Evolutionary conservation across 2,797 vertebrate species (phyloP), one percentile per base, ranked within the genome.

Genomic region (Pipistrellus pygmaeus): DNA sequence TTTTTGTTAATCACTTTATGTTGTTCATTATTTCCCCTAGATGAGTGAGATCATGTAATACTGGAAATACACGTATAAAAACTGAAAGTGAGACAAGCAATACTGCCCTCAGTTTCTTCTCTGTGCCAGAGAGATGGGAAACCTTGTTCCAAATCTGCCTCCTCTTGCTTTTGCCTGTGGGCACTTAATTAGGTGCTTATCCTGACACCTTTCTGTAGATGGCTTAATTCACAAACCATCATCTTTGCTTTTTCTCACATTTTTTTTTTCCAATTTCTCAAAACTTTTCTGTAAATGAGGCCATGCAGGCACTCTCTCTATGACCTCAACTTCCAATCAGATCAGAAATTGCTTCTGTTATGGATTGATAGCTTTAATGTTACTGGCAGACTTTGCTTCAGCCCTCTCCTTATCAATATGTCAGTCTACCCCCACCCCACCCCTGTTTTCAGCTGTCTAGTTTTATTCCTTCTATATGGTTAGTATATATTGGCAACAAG

Each of bases 171-270:
- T 73, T 78, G 91, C 66, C 44, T 81, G 60, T 68, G 21, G 57
- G 69, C 10, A 1, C 66, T 96, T 96, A 97, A 95, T 96, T 86
- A 95, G 66, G 88, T 93, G 91, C 91, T 95, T 95, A 94, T 93
- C 91, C 96, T 95, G 68, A 93, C 91, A 95, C 85, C 57, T 91
- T 55, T 85, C 60, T 72, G 27, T 62, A 3, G 38, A 8, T 62
- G 69, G 73, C 78, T 83, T 84, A 60, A 72, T 90, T 93, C 87
- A 78, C 57, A 91, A 68, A 62, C 12, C 25, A 27, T 72, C 69
- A 57, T 27, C 27, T n/a, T 81, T 82, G 25, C 51, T 69, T 95
- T 96, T 85, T 44, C 75, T 91, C 13, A 27, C 13, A 38, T 9
- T 93, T 90, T 44, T 38, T 44, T 44, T 78, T 60, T 94, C 35